phyloP scores from a whole-genome alignment of 2,113 vertebrate genomes.

The Ascaphus truei region DNA sequence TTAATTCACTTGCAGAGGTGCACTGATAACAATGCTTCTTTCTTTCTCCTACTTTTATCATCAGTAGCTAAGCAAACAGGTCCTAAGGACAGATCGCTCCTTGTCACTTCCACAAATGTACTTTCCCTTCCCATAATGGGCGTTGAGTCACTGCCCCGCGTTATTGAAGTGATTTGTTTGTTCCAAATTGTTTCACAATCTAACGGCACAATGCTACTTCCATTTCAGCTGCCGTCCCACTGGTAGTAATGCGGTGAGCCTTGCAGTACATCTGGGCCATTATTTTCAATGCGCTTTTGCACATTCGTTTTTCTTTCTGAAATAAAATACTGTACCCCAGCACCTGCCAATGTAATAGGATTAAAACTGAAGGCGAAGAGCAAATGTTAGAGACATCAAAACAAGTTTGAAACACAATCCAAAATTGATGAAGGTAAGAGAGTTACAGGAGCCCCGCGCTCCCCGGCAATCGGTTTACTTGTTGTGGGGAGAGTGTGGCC shows the following conservation, averaged over 20 bases:
- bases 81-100: conserved; percentile 63
- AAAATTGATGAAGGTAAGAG: too few relatives aligned
- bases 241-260: not conserved
- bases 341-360: too few relatives aligned
- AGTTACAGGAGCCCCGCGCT: too few relatives aligned
- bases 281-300: not conserved
- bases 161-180: too few relatives aligned
- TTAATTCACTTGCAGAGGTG: conserved; percentile 83
- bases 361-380: too few relatives aligned
- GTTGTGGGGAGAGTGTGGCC: too few relatives aligned
- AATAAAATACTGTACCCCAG: too few relatives aligned
- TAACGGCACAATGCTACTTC: not conserved
- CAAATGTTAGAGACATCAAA: too few relatives aligned
- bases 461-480: too few relatives aligned
- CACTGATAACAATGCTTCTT: conserved; percentile 69
- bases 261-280: not conserved
- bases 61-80: conserved; percentile 62
- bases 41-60: conserved; percentile 51
- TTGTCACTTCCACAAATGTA: conserved; percentile 55
- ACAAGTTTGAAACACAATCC: too few relatives aligned
- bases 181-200: not conserved
- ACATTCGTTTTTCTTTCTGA: too few relatives aligned
- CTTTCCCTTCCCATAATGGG: conserved; percentile 59
- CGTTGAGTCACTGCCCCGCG: too few relatives aligned
- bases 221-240: not conserved